These are phyloP conservation scores for Manis crassicaudata DNA, from an alignment of 2,797 vertebrate genomes.

Conservation along the genomic window DNA sequence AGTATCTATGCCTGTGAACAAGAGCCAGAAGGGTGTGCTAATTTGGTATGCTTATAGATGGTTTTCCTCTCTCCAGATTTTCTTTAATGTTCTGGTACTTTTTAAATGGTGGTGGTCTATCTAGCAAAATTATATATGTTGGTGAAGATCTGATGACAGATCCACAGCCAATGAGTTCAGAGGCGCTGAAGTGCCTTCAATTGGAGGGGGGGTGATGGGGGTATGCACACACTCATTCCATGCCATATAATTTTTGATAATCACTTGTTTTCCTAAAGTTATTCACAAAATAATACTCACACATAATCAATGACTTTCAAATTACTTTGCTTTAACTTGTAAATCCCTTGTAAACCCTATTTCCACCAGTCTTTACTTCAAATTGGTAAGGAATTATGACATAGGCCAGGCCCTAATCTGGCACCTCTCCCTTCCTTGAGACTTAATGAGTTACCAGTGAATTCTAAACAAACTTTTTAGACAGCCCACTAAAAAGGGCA, in stretches of 20 bases:
- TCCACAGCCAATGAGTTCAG: not conserved
- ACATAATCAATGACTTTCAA: not conserved
- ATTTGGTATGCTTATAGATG: not conserved
- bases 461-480: conserved; percentile 47
- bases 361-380: not conserved
- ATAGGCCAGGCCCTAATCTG: not conserved
- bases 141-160: not conserved
- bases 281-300: conserved; percentile 2
- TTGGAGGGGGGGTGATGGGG: not conserved
- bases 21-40: not conserved
- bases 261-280: conserved; percentile 8
- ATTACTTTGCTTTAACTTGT: conserved; percentile 7
- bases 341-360: conserved; percentile 1
- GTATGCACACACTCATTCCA: not conserved
- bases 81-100: not conserved
- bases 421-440: not conserved
- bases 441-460: not conserved
- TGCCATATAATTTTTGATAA: not conserved
- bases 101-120: not conserved
- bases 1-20: not conserved
- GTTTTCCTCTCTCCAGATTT: not conserved
- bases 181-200: not conserved
- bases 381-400: not conserved
- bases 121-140: not conserved
- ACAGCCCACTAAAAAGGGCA: conserved; percentile 35